Evolutionary conservation across 2,797 vertebrate species (phyloP).

Genomic region (Macroramphosus scolopax): DNA sequence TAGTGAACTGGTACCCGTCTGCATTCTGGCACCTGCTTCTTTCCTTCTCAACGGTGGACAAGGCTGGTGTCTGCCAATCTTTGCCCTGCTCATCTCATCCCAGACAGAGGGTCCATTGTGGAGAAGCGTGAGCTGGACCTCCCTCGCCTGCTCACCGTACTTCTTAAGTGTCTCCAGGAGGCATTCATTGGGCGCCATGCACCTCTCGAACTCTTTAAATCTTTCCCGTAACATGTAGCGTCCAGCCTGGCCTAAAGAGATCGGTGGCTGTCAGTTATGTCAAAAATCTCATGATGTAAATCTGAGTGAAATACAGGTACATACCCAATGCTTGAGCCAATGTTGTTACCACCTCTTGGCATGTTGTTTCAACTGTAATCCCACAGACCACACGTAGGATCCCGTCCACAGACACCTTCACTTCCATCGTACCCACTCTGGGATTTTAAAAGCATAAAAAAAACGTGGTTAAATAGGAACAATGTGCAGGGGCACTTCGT

Average conservation of each 20-base stretch:
- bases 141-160: constrained; percentile 76
- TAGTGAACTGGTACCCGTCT: constrained; percentile 45
- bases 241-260: constrained; percentile 74
- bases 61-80: constrained; percentile 57
- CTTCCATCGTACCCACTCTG: constrained; percentile 71
- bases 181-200: constrained; percentile 69
- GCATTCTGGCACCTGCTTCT: constrained; percentile 50
- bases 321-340: constrained; percentile 79
- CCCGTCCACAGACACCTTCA: constrained; percentile 79
- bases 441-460: neutral
- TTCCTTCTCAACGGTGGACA: constrained; percentile 61
- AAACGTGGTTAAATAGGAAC: neutral
- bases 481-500: neutral
- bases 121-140: constrained; percentile 77
- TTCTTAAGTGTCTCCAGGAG: constrained; percentile 75
- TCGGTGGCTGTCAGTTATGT: neutral
- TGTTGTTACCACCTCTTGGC: constrained; percentile 80
- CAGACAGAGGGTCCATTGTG: constrained; percentile 58
- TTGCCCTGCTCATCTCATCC: constrained; percentile 48
- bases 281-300: neutral
- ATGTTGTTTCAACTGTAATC: constrained; percentile 77
- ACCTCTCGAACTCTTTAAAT: constrained; percentile 79
- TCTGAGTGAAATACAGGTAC: constrained; percentile 6
- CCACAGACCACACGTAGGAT: constrained; percentile 79
- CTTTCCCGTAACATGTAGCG: constrained; percentile 79